Percentiles rank a stretch among this genome's conserved stretches.
Evolutionary conservation across 2,888 invertebrate species (phyloP).

Genomic region (Nomada flava): DNA sequence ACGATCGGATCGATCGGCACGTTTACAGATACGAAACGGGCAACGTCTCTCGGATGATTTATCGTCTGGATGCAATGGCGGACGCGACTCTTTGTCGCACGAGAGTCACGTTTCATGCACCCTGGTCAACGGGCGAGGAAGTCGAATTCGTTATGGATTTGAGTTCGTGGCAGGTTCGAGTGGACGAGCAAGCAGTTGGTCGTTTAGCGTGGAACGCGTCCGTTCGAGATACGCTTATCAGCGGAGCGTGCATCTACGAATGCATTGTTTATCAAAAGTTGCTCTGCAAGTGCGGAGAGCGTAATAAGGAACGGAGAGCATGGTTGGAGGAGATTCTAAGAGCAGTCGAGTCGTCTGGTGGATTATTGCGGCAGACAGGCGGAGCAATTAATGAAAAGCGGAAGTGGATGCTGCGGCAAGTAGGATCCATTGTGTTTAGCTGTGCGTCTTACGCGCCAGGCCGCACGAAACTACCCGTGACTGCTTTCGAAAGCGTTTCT

Average conservation of each 20-base stretch:
- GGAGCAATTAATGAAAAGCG: slow-evolving; percentile 55
- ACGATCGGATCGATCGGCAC: slow-evolving; percentile 53
- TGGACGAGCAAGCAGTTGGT: not conserved
- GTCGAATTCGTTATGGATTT: not conserved
- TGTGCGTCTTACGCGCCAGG: not conserved
- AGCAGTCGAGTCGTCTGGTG: slow-evolving; percentile 32
- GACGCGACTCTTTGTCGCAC: not conserved
- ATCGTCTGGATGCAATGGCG: not conserved
- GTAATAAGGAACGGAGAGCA: slow-evolving; percentile 59
- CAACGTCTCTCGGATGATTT: slow-evolving; percentile 32
- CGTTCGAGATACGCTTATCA: slow-evolving; percentile 36
- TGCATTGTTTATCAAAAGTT: not conserved
- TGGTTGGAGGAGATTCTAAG: slow-evolving; percentile 28
- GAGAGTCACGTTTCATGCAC: not conserved
- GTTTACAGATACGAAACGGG: slow-evolving; percentile 22
- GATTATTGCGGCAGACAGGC: no score
- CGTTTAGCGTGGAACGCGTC: slow-evolving; percentile 11
- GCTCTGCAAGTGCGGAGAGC: slow-evolving; percentile 61
- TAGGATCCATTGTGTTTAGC: slow-evolving; percentile 5
- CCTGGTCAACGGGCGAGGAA: not conserved
- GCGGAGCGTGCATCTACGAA: not conserved
- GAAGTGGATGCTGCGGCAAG: slow-evolving; percentile 42
- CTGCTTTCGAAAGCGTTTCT: slow-evolving; percentile 38
- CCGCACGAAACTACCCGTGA: slow-evolving; percentile 9
- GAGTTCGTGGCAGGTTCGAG: not conserved